phyloP scores from a whole-genome alignment of 2,113 vertebrate species.

The Odontesthes bonariensis region DNA sequence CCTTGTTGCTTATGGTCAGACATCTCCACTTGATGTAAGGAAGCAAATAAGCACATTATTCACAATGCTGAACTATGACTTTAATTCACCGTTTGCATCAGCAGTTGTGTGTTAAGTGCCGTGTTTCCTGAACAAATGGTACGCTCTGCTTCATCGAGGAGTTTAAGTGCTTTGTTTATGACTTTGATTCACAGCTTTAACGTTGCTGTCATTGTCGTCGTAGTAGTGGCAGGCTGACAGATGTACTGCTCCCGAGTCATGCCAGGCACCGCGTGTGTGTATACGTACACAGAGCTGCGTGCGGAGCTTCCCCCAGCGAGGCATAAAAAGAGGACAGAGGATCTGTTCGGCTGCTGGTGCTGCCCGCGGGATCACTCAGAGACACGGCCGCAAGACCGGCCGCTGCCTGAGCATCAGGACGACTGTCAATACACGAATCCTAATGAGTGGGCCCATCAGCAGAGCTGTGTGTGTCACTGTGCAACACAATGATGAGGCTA shows the following conservation, averaged over 20 bases:
- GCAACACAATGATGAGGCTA: conserved; percentile 21
- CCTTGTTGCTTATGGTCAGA: not conserved
- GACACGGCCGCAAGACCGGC: conserved; percentile 9
- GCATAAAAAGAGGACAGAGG: conserved; percentile 48
- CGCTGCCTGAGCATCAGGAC: conserved; percentile 35
- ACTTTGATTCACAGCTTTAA: conserved; percentile 55
- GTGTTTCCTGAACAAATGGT: conserved; percentile 24
- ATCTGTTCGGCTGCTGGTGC: conserved; percentile 58
- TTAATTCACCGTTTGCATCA: conserved; percentile 3
- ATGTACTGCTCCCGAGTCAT: conserved; percentile 58
- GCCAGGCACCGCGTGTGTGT: conserved; percentile 40
- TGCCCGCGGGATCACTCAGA: conserved; percentile 55
- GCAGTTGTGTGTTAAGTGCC: not conserved
- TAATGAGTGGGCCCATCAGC: conserved; percentile 33
- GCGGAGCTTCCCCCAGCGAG: conserved; percentile 45
- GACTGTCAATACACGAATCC: conserved; percentile 27
- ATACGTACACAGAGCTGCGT: conserved; percentile 33
- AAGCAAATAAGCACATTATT: not conserved
- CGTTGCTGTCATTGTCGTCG: conserved; percentile 38
- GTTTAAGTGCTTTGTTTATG: conserved; percentile 51
- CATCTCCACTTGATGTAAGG: not conserved
- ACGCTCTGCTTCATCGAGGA: conserved; percentile 24
- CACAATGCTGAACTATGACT: not conserved
- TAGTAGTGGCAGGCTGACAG: conserved; percentile 52
- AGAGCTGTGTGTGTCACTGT: conserved; percentile 20